Conservation (phyloP, 2,797 vertebrate genomes). For the Tolypeutes matacus region DNA sequence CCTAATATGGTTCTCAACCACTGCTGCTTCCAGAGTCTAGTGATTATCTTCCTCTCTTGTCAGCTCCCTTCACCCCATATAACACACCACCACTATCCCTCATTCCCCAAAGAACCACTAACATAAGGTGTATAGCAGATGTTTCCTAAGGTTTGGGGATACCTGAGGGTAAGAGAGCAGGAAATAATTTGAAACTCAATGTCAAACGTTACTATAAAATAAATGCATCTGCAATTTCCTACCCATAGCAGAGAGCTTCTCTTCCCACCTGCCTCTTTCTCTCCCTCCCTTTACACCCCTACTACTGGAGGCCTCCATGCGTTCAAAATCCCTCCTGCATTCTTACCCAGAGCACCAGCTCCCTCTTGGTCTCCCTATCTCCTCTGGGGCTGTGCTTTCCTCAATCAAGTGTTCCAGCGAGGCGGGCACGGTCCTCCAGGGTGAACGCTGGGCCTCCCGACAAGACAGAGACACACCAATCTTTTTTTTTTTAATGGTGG, state of each 20-base stretch:
- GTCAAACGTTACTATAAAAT: background rate
- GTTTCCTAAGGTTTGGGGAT: background rate
- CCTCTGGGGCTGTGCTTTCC: background rate
- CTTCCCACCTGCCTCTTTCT: too few relatives aligned
- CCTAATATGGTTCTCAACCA: background rate
- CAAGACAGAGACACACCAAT: background rate
- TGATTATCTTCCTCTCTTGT: accelerated
- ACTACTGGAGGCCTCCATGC: background rate
- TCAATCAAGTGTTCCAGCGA: background rate
- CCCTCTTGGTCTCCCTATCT: background rate
- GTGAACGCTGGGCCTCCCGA: background rate
- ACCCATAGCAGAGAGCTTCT: background rate
- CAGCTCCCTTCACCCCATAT: background rate
- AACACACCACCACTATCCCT: background rate
- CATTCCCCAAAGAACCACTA: background rate
- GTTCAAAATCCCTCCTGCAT: background rate
- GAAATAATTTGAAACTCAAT: background rate
- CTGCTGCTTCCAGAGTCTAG: background rate
- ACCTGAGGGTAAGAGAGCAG: background rate
- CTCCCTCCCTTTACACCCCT: background rate
- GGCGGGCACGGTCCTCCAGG: background rate
- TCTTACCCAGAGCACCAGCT: background rate
- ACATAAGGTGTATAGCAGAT: background rate
- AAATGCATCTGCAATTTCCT: background rate
- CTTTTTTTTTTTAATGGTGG: background rate